Conservation (phyloP, 2,888 invertebrate species). For the Melitaea athalia region DNA sequence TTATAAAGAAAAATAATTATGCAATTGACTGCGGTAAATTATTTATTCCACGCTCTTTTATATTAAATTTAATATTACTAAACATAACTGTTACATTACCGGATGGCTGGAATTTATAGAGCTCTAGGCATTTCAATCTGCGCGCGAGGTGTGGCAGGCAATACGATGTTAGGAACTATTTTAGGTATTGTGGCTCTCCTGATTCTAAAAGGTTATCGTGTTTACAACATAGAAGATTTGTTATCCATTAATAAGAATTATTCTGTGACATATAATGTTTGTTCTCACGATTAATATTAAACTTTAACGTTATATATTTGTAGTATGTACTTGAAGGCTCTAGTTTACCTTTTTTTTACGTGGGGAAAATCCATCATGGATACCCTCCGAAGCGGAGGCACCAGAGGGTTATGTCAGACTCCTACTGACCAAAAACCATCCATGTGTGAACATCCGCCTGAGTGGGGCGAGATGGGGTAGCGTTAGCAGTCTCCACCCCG, state of each 20-base stretch:
- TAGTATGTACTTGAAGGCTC: no score
- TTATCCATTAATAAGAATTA: neutral
- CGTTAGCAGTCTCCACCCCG: no score
- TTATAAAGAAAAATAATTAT: constrained; percentile 1
- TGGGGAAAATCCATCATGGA: no score
- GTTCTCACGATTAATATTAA: no score
- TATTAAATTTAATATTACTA: neutral
- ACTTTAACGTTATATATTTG: no score
- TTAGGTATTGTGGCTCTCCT: constrained; percentile 6
- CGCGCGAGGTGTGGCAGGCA: constrained; percentile 4
- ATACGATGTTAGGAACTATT: constrained; percentile 6
- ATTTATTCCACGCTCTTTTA: constrained; percentile 1
- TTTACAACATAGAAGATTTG: neutral
- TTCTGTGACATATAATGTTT: no score
- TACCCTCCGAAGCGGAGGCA: no score
- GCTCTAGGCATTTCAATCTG: constrained; percentile 6
- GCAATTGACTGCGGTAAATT: neutral
- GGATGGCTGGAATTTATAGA: constrained; percentile 8
- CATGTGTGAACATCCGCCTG: no score
- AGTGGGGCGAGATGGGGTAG: no score
- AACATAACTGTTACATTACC: neutral
- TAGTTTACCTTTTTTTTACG: no score
- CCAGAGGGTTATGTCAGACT: no score
- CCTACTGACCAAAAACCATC: no score
- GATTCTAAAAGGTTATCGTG: neutral